Evolutionary conservation across 2,797 vertebrate genomes (phyloP).

Genomic region (Dendrocincla tyrannina): DNA sequence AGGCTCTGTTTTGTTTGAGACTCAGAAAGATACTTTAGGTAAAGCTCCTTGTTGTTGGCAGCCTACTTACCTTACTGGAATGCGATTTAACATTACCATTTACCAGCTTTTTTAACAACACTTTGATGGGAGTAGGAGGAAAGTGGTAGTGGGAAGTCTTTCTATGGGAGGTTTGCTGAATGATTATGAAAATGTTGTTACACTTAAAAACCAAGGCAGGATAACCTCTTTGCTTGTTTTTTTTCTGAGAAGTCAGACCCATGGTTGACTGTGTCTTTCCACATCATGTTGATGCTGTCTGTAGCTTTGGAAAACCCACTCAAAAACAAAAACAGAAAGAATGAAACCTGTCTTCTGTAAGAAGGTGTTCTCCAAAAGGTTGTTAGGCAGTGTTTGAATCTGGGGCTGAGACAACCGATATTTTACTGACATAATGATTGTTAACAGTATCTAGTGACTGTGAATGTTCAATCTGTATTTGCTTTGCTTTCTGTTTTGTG

Average conservation of each 20-base stretch:
- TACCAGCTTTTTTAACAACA: background rate
- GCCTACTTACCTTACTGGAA: background rate
- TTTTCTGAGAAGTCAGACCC: background rate
- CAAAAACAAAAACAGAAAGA: background rate
- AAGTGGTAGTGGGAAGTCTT: background rate
- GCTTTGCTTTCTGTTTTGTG: background rate
- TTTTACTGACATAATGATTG: constrained; percentile 25
- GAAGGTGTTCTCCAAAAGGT: background rate
- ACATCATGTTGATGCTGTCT: background rate
- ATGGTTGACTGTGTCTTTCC: background rate
- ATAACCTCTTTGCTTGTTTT: background rate
- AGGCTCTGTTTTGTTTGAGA: constrained; percentile 26
- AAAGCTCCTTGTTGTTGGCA: background rate
- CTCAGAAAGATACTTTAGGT: background rate
- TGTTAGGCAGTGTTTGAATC: background rate
- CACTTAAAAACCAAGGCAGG: background rate
- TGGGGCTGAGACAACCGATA: background rate
- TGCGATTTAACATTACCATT: background rate
- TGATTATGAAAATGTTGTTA: background rate
- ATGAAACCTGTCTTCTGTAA: background rate
- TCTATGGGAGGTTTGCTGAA: background rate
- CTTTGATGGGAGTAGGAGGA: background rate
- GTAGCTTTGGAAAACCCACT: background rate
- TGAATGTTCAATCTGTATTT: constrained; percentile 16
- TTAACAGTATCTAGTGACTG: background rate